A percentile compares a stretch with the other conserved stretches of the same genome.
Conservation (phyloP, 2,113 vertebrate species). For the Pelecanoides urinatrix region DNA sequence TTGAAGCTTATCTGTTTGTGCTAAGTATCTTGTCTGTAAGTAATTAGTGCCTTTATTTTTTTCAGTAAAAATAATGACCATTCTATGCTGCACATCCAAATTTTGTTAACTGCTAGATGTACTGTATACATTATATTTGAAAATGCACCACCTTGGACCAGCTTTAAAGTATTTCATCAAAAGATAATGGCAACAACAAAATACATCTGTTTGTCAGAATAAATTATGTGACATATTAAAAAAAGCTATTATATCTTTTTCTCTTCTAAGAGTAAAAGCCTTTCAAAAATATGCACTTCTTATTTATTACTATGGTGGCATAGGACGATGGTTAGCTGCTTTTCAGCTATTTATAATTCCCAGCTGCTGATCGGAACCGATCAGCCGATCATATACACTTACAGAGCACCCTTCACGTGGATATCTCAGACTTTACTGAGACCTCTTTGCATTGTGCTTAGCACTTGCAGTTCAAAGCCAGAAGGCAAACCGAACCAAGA, state of each 20-base stretch:
- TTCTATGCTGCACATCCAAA: slow-evolving; percentile 80
- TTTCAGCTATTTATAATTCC: slow-evolving; percentile 64
- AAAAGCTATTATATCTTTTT: slow-evolving; percentile 71
- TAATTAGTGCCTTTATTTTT: slow-evolving; percentile 87
- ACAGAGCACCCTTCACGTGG: neutral
- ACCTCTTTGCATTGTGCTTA: neutral
- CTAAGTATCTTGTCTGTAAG: slow-evolving; percentile 88
- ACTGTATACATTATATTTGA: slow-evolving; percentile 76
- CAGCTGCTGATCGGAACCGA: slow-evolving; percentile 57
- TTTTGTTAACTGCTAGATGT: slow-evolving; percentile 81
- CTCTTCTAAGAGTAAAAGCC: slow-evolving; percentile 71
- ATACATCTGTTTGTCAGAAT: slow-evolving; percentile 79
- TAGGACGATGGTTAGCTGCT: slow-evolving; percentile 52
- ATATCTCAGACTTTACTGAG: neutral
- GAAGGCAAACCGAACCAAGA: neutral
- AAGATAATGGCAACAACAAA: slow-evolving; percentile 77
- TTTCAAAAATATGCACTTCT: slow-evolving; percentile 64
- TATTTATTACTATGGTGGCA: slow-evolving; percentile 62
- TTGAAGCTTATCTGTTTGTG: slow-evolving; percentile 89
- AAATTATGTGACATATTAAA: slow-evolving; percentile 73
- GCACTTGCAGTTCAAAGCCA: neutral
- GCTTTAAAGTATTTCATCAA: slow-evolving; percentile 79
- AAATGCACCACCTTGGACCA: slow-evolving; percentile 78
- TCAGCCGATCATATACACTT: slow-evolving; percentile 6
- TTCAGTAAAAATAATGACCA: slow-evolving; percentile 86